Evolutionary conservation across 2,888 invertebrate species (phyloP).

Genomic region (Hyles lineata): DNA sequence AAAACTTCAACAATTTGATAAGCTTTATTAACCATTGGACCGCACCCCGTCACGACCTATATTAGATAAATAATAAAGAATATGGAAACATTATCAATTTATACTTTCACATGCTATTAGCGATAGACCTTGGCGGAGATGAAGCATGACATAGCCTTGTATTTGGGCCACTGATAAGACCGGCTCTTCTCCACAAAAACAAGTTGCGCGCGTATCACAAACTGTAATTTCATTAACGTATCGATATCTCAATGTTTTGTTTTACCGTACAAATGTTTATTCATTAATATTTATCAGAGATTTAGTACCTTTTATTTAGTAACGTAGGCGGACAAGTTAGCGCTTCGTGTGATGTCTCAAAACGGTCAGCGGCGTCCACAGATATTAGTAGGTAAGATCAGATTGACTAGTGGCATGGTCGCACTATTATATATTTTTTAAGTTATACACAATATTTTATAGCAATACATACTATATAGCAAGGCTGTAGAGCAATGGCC

Average conservation of each 20-base stretch:
- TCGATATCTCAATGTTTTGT: background rate
- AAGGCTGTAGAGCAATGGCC: no score
- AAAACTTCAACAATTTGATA: no score
- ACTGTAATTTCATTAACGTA: background rate
- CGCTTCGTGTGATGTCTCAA: no score
- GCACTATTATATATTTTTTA: no score
- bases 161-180: background rate
- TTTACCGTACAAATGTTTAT: background rate
- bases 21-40: no score
- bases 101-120: constrained; percentile 8
- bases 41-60: no score
- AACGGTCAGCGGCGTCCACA: no score
- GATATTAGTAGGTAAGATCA: no score
- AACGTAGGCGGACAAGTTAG: no score
- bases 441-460: no score
- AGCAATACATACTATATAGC: no score
- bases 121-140: constrained; percentile 1
- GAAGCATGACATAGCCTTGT: background rate
- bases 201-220: constrained; percentile 3
- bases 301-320: background rate
- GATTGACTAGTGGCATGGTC: no score
- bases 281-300: background rate
- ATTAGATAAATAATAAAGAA: background rate
- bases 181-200: background rate
- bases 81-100: background rate